phyloP scores from a whole-genome alignment of 2,797 vertebrate genomes.

The Varecia variegata region DNA sequence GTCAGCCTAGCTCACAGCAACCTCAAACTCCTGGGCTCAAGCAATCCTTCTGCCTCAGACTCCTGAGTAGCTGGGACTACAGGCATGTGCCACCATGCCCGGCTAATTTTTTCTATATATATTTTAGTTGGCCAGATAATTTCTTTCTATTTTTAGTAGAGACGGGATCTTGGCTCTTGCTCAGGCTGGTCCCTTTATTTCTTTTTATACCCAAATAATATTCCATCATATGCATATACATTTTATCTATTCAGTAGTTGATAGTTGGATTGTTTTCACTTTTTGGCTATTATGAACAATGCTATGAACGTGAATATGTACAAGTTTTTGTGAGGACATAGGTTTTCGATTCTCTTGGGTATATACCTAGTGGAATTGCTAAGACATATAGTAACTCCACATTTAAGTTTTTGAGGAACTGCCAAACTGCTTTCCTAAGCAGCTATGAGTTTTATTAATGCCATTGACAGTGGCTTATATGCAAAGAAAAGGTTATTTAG shows the following conservation, averaged over 20 bases:
- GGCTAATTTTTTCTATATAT: too few relatives aligned
- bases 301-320: neutral
- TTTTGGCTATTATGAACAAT: neutral
- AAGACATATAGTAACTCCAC: neutral
- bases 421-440: neutral
- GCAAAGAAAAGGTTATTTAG: too few relatives aligned
- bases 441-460: neutral
- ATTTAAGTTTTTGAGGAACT: slow-evolving; percentile 23
- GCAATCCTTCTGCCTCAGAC: too few relatives aligned
- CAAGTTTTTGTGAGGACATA: neutral
- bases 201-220: neutral
- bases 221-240: neutral
- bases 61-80: too few relatives aligned
- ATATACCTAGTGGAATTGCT: neutral
- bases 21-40: too few relatives aligned
- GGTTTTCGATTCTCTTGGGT: neutral
- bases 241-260: neutral
- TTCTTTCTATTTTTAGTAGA: too few relatives aligned
- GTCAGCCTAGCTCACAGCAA: too few relatives aligned
- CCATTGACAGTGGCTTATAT: neutral
- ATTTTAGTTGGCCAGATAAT: too few relatives aligned
- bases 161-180: too few relatives aligned
- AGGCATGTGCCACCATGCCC: too few relatives aligned
- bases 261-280: neutral
- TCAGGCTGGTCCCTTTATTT: too few relatives aligned